Conservation (phyloP, 92 coral and sea anemone genomes). For the Parazoanthus atlanticus region DNA sequence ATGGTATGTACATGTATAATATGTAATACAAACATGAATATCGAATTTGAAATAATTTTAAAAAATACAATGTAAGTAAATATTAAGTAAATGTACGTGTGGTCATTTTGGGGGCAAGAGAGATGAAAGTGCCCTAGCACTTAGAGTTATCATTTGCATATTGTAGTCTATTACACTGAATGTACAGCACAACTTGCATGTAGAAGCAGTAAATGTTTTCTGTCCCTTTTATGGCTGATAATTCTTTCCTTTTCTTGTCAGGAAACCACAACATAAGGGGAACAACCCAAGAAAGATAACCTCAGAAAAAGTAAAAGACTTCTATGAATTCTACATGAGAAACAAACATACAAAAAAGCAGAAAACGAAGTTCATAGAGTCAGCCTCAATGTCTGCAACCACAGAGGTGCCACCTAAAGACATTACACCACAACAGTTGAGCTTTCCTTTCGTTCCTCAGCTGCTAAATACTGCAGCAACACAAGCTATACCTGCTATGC, state of each 20-base stretch:
- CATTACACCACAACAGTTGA: neutral
- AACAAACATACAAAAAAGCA: slow-evolving; percentile 17
- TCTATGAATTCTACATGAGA: slow-evolving; percentile 47
- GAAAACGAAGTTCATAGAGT: neutral
- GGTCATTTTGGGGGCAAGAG: no score
- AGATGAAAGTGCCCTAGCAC: no score
- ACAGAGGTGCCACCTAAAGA: neutral
- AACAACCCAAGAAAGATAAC: slow-evolving; percentile 48
- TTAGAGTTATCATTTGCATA: no score
- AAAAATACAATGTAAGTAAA: no score
- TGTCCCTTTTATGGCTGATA: neutral
- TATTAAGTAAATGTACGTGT: no score
- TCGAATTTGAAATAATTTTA: no score
- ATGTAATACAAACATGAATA: no score
- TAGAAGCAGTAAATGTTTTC: neutral
- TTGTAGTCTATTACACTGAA: no score
- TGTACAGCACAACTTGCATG: neutral
- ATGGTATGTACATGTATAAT: no score
- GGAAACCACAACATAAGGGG: slow-evolving; percentile 21
- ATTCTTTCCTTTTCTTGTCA: neutral
- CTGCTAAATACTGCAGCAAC: neutral
- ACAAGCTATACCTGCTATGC: slow-evolving; percentile 17
- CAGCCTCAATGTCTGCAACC: neutral
- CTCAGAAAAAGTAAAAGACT: slow-evolving; percentile 41
- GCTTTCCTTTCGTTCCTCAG: neutral